Evolutionary conservation across 2,888 invertebrate genomes (phyloP), one percentile per base, ranked within the genome.

Genomic region (Deilephila porcellus): DNA sequence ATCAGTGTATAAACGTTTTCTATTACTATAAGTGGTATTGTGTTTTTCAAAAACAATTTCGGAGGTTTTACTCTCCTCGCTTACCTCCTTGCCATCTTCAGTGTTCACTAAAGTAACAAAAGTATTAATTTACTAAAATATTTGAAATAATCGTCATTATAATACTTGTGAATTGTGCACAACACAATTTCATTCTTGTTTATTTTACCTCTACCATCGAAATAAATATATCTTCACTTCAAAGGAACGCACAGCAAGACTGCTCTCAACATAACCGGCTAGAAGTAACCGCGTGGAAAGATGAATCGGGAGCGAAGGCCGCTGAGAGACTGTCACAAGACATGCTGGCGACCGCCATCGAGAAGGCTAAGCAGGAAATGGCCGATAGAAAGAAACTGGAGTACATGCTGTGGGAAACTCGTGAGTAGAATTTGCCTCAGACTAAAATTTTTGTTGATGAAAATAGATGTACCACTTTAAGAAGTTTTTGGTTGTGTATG

Each of bases 351-450:
- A 96, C 97, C 0, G 98, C 98, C 0, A 92, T 98, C 0, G 96
- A 96, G 78, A 97, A 97, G 82, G 98, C 98, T 0, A 97, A 97
- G 85, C 96, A 96, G 74, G 97, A 97, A 81, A 95, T 98, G 86
- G 94, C 96, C 32, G 96, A 96, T 59, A 95, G 98, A 74, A 97
- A 97, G 85, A 96, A 96, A 79, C 95, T 97, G 80, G 98, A 98
- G 85, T 98, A 97, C 86, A 96, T 97, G 91, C 95, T 97, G 32
- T 98, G 98, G 97, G 95, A 96, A 78, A 88, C 95, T 79, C 95
- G 97, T 97, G 90, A 95, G 95, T 94, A 14, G 11, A 14, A 60
- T 7, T 7, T 60, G 14, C 17, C 4, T 2, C 5, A 32, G 32
- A 4, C 32, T 3, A 73, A 29, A 37, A 37, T 37, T 37, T 37